These are phyloP conservation scores for Nyctereutes procyonoides DNA, from an alignment of 2,113 vertebrate genomes.

Conservation along the genomic window DNA sequence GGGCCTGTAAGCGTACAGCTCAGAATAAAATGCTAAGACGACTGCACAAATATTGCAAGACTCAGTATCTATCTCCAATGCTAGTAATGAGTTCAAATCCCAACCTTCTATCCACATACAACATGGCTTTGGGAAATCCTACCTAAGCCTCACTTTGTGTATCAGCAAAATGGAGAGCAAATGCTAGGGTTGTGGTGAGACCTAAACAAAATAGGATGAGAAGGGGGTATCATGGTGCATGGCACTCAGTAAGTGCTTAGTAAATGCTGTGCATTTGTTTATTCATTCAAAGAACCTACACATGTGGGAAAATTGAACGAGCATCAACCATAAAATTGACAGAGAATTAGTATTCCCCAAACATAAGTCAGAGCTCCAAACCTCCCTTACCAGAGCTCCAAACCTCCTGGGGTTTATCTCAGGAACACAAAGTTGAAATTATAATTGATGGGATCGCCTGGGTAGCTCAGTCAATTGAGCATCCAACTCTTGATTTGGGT, in stretches of 20 bases:
- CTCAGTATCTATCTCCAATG: neutral
- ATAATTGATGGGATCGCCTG: too few species aligned
- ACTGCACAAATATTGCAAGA: neutral
- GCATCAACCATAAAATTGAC: neutral
- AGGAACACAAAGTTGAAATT: too few species aligned
- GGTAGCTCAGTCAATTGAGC: too few species aligned
- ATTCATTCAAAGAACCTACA: neutral
- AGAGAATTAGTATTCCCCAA: neutral
- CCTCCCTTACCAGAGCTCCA: too few species aligned
- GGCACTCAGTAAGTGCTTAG: neutral
- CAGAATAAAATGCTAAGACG: slow-evolving; percentile 8
- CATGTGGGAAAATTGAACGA: slow-evolving; percentile 8
- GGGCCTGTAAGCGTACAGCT: neutral
- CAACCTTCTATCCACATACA: slow-evolving; percentile 7
- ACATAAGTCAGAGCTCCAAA: neutral
- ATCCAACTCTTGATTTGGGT: too few species aligned
- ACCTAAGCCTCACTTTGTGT: neutral
- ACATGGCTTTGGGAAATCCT: slow-evolving; percentile 32
- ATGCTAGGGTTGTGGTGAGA: neutral
- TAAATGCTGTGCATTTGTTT: neutral
- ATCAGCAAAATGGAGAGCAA: neutral
- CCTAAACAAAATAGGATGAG: neutral
- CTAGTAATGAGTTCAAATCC: neutral
- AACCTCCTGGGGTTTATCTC: too few species aligned
- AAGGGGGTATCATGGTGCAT: neutral